These are phyloP conservation scores for Aphodius granarius DNA, from an alignment of 2,888 invertebrate genomes.

Conservation along the genomic window DNA sequence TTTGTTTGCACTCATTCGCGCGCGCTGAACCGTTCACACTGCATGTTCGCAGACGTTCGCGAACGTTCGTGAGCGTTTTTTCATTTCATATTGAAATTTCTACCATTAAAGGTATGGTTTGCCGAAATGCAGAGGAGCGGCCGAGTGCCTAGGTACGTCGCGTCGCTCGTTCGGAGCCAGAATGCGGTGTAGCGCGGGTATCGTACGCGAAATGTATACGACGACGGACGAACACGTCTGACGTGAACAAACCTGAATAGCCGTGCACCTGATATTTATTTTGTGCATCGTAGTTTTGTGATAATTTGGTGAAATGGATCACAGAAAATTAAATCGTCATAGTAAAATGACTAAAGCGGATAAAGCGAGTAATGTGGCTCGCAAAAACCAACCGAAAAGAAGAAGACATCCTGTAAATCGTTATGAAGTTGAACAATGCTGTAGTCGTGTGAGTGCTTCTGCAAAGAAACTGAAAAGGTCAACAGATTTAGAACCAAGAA, in stretches of 20 bases:
- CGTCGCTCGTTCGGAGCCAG: no score
- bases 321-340: neutral
- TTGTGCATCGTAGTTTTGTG: neutral
- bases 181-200: no score
- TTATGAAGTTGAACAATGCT: neutral
- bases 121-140: no score
- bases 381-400: neutral
- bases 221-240: no score
- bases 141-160: no score
- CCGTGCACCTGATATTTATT: neutral
- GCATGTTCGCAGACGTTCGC: no score
- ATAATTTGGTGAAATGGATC: neutral
- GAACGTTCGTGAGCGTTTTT: no score
- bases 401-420: neutral
- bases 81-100: neutral
- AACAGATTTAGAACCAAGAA: neutral
- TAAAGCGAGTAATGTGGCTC: neutral
- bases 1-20: no score
- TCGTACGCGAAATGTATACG: no score
- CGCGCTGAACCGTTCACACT: no score
- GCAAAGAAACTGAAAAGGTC: neutral
- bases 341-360: neutral
- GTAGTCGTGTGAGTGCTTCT: neutral
- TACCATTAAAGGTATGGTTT: neutral
- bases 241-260: no score